Evolutionary conservation across 1,140 invertebrate genomes (phyloP).

Genomic region (Drosophila mayri): DNA sequence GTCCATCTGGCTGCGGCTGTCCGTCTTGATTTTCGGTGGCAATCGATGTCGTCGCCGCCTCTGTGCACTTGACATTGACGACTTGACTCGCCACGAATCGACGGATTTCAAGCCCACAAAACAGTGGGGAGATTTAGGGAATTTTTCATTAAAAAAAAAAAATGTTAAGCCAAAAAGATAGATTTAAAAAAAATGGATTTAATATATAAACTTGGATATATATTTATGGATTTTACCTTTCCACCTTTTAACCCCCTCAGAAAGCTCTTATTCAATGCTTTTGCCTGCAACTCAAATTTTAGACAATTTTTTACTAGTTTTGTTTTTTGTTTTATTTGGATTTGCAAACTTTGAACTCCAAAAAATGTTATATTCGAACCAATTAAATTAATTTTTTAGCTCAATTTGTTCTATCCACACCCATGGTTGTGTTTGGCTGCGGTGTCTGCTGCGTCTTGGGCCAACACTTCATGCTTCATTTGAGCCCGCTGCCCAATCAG

Average conservation of each 20-base stretch:
- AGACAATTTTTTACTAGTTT: too few species aligned
- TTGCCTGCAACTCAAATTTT: too few species aligned
- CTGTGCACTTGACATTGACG: constrained; percentile 77
- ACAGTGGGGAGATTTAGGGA: not conserved
- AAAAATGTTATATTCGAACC: too few species aligned
- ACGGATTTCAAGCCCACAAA: not conserved
- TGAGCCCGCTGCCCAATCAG: constrained; percentile 68
- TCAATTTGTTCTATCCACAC: not conserved
- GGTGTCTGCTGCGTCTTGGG: constrained; percentile 56
- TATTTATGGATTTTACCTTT: too few species aligned
- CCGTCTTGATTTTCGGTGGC: constrained; percentile 54
- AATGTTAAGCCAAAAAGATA: not conserved
- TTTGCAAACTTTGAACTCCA: too few species aligned
- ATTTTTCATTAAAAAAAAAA: not conserved
- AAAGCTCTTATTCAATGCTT: too few species aligned
- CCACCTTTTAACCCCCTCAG: too few species aligned
- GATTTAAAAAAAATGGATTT: not conserved
- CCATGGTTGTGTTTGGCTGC: constrained; percentile 12
- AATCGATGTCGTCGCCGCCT: constrained; percentile 45
- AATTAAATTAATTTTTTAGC: not conserved
- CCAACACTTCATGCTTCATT: constrained; percentile 78
- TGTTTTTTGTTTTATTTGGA: too few species aligned
- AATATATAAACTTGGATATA: not conserved
- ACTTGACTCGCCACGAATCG: constrained; percentile 21
- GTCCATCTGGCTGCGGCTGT: constrained; percentile 19